Evolutionary conservation across 2,888 invertebrate species (phyloP), one percentile per base, ranked within the genome.

Genomic region (Pyrrhosoma nymphula): DNA sequence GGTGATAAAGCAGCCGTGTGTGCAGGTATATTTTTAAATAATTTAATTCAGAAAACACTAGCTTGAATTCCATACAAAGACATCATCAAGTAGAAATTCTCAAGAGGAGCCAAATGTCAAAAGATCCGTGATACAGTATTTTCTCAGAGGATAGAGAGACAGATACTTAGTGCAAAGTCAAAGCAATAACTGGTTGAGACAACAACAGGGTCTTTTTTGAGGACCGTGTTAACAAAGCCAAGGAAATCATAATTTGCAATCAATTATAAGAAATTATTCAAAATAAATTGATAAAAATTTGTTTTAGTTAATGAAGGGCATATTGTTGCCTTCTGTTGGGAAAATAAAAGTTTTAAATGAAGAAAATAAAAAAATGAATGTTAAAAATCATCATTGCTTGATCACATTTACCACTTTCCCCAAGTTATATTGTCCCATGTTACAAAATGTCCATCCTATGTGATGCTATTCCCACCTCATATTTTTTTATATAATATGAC

Each of bases 1-100:
- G 93, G 69, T 93, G 93, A 93, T 26, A 47, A 93, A 93, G 69
- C 93, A 93, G 93, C 75, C 26, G 93, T 69, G 93, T 93, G 93
- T 26, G 47, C 69, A 93, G 47, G 39, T 69, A 69, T 18, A 10
- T 69, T 93, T 55, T 69, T 56, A 75, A 93, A 93, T 63, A 93
- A 63, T n/a, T 60, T 90, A 90, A 91, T 55, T 89, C 47, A 63
- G 93, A 23, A 93, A 69, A 93, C n/a, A 82, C 30, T 82, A 82
- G 18, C 82, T 82, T 82, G 82, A 82, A 30, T 82, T 82, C 82
- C 82, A 82, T 18, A 35, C 82, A 35, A 82, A 82, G 82, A 82
- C 35, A 35, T 93, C 47, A 69, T 69, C 63, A 82, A 63, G 69
- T 39, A 69, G 93, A 93, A 69, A 47, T 69, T 63, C 39, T 63